A percentile compares a stretch with the other conserved stretches of the same genome.
Evolutionary conservation across 2,797 vertebrate species (phyloP).

Genomic region (Heteromormyrus szaboi): DNA sequence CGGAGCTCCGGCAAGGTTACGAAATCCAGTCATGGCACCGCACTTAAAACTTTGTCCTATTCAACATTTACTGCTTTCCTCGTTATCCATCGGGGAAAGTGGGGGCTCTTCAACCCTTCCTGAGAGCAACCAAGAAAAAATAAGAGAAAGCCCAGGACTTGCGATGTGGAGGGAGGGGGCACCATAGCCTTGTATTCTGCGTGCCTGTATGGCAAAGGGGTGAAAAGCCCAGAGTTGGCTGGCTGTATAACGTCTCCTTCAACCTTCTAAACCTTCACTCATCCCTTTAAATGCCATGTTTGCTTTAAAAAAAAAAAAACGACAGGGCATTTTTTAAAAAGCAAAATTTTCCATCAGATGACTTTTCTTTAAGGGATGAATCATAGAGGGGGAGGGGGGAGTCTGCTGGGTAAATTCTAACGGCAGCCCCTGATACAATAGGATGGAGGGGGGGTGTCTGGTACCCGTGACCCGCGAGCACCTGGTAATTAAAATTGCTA

Average conservation of each 20-base stretch:
- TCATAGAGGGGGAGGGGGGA: neutral
- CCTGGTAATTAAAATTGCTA: conserved; percentile 87
- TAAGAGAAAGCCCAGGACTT: conserved; percentile 30
- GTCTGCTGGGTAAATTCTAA: neutral
- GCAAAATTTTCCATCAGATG: neutral
- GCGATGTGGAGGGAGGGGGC: conserved; percentile 22
- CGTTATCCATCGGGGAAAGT: conserved; percentile 35
- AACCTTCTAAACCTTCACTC: neutral
- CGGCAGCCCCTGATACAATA: conserved; percentile 24
- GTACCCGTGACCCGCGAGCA: conserved; percentile 56
- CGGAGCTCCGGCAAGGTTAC: conserved; percentile 15
- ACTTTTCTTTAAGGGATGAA: neutral
- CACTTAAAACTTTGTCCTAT: conserved; percentile 33
- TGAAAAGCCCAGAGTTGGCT: conserved; percentile 47
- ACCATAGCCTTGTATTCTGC: conserved; percentile 42
- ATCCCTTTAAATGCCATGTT: neutral
- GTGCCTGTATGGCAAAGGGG: conserved; percentile 43
- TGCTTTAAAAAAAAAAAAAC: neutral
- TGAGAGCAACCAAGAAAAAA: conserved; percentile 38
- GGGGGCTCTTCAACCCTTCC: conserved; percentile 38
- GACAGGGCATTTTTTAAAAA: conserved; percentile 20
- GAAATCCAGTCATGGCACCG: conserved; percentile 6
- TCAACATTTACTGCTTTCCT: conserved; percentile 45
- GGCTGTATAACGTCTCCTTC: conserved; percentile 22
- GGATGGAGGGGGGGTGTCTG: neutral